Conservation (phyloP, 2,797 vertebrate species). For the Scolopax rusticola region DNA sequence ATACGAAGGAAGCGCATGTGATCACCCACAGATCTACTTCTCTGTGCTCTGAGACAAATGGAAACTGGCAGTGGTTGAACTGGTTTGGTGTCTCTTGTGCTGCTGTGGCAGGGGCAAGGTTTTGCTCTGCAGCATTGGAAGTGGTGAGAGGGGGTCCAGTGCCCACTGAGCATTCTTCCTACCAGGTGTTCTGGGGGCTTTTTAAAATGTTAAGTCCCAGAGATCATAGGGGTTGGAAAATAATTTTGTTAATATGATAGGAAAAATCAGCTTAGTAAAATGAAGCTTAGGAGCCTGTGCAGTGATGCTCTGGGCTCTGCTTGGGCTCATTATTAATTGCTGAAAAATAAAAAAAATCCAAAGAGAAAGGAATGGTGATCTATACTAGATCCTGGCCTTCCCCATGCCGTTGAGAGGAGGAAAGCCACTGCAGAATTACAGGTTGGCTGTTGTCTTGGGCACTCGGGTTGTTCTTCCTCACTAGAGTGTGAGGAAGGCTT, state of each 20-base stretch:
- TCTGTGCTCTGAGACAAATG: background rate
- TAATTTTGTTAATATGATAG: background rate
- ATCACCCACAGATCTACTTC: background rate
- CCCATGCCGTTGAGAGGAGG: accelerated
- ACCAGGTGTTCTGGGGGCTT: accelerated
- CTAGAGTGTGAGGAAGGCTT: background rate
- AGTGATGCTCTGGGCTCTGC: background rate
- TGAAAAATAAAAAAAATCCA: background rate
- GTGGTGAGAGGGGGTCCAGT: background rate
- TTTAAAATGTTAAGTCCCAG: background rate
- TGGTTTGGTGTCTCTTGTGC: background rate
- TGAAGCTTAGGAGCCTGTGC: background rate
- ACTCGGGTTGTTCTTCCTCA: background rate
- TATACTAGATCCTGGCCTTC: background rate
- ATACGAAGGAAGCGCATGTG: accelerated
- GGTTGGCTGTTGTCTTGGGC: background rate
- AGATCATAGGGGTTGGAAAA: background rate
- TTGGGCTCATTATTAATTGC: background rate
- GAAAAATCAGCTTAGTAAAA: background rate
- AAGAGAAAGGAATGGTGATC: background rate
- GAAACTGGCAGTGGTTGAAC: background rate
- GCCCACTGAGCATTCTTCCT: background rate
- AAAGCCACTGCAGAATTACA: background rate
- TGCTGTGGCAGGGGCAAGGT: background rate
- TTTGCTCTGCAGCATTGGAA: background rate